These are phyloP conservation scores for Grammomys dolichurus DNA, from an alignment of 2,113 vertebrate species.

Conservation along the genomic window DNA sequence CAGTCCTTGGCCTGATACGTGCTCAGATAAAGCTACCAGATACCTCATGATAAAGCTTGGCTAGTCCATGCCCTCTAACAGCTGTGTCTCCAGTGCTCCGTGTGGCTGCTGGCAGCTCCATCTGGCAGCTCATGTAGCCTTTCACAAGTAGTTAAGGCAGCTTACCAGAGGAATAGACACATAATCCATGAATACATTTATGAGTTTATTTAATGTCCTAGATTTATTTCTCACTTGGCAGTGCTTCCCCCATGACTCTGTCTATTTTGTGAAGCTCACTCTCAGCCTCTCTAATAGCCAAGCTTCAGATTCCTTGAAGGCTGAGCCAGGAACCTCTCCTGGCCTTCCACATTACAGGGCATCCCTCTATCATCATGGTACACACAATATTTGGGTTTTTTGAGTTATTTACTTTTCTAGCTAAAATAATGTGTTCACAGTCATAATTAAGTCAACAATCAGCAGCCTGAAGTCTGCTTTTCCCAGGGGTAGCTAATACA, in stretches of 20 bases:
- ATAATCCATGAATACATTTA: background rate
- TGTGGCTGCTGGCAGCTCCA: background rate
- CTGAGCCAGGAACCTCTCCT: background rate
- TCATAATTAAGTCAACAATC: background rate
- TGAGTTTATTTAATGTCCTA: background rate
- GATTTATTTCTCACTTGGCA: background rate
- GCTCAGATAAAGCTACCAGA: no score
- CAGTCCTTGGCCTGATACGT: background rate
- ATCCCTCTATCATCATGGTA: background rate
- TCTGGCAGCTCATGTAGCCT: background rate
- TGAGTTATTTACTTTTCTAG: background rate
- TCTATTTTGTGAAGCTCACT: background rate
- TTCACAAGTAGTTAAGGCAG: background rate
- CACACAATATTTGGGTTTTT: background rate
- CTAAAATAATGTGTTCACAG: background rate
- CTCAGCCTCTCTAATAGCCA: background rate
- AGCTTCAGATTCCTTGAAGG: background rate
- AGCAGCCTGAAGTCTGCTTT: background rate
- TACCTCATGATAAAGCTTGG: background rate
- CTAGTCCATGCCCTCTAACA: background rate
- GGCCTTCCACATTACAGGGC: background rate
- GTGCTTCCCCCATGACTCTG: background rate
- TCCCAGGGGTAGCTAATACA: background rate
- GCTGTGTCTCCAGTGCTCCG: background rate
- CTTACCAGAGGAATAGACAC: background rate